Percentiles rank a stretch among this genome's conserved stretches.
Evolutionary conservation across 2,113 vertebrate genomes (phyloP).

Genomic region (Gymnorhina tibicen): DNA sequence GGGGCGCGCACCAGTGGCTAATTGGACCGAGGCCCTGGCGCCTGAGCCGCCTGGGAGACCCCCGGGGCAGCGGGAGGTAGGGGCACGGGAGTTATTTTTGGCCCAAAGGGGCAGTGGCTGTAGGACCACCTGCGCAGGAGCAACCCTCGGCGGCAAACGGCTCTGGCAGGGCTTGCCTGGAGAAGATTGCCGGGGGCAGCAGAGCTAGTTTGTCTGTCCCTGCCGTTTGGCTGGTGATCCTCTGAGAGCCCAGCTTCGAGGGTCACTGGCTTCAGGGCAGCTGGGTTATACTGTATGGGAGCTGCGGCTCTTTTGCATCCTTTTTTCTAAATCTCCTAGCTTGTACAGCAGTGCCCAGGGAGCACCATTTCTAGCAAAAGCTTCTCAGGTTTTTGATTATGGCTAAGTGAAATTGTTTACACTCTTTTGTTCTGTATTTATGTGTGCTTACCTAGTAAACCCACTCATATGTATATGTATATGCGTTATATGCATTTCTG

Average conservation of each 20-base stretch:
- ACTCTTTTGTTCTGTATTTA: neutral
- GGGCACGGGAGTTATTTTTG: accelerated
- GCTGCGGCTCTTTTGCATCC: neutral
- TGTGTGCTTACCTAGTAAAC: neutral
- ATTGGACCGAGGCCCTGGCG: neutral
- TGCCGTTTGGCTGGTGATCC: neutral
- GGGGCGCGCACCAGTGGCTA: neutral
- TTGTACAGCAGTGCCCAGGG: accelerated
- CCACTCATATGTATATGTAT: accelerated
- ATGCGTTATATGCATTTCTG: neutral
- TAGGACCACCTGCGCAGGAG: accelerated
- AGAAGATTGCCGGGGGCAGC: accelerated
- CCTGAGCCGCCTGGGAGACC: accelerated
- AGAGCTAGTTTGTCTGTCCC: neutral
- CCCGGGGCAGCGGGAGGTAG: accelerated
- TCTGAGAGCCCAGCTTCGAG: neutral
- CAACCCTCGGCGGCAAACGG: accelerated
- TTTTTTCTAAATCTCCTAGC: neutral
- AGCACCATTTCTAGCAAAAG: accelerated
- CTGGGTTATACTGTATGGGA: neutral
- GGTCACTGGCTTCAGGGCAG: neutral
- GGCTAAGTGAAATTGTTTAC: neutral
- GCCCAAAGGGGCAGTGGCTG: accelerated
- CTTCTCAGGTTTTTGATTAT: neutral
- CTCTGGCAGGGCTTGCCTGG: accelerated